Conservation (phyloP, 1,140 invertebrate genomes). For the Trissolcus basalis region DNA sequence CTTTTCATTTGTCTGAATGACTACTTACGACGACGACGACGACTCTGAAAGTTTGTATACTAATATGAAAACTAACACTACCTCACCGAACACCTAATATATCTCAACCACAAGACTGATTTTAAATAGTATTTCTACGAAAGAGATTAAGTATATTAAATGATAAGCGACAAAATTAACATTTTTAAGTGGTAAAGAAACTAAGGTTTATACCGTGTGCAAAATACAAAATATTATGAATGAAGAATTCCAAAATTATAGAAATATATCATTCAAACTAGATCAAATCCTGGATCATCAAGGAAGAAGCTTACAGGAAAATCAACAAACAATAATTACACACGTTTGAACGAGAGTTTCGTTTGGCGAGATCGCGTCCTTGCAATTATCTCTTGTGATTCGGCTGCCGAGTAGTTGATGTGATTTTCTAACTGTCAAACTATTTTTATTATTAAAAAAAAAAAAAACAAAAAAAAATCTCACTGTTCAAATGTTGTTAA, state of each 20-base stretch:
- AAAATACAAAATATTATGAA: conserved; percentile 9
- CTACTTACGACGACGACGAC: conserved; percentile 50
- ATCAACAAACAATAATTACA: conserved; percentile 20
- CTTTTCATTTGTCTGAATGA: neutral
- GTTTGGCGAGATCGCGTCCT: conserved; percentile 21
- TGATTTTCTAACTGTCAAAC: conserved; percentile 68
- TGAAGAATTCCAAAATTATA: no score
- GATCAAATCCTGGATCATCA: no score
- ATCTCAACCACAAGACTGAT: conserved; percentile 77
- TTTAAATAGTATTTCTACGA: conserved; percentile 76
- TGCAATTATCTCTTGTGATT: conserved; percentile 46
- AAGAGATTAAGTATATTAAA: conserved; percentile 58
- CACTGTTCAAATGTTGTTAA: conserved; percentile 73
- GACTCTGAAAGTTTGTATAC: conserved; percentile 71
- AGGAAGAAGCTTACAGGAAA: no score
- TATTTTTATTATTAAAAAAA: conserved; percentile 76
- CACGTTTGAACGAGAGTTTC: conserved; percentile 28
- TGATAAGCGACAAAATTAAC: conserved; percentile 28
- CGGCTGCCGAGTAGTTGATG: conserved; percentile 62
- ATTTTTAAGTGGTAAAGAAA: conserved; percentile 26
- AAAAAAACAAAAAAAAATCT: conserved; percentile 63
- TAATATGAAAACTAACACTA: conserved; percentile 73
- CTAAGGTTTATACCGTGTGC: conserved; percentile 37
- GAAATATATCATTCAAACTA: no score
- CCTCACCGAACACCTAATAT: conserved; percentile 75